Evolutionary conservation across 2,797 vertebrate species (phyloP).

Genomic region (Perodicticus potto): DNA sequence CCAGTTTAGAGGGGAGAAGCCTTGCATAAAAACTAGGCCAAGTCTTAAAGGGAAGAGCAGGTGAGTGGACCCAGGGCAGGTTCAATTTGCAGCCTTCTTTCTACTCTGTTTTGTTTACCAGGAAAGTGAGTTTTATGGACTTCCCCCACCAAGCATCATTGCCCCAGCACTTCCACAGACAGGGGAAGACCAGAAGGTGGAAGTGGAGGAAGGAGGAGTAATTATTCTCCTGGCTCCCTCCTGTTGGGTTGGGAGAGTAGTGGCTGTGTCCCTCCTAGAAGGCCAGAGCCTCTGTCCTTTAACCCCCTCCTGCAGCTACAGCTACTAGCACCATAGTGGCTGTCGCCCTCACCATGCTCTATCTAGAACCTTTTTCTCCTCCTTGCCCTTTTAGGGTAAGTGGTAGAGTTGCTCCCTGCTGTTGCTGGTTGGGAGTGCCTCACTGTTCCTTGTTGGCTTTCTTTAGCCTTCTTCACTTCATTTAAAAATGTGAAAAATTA

Average conservation of each 20-base stretch:
- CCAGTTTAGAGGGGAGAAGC: neutral
- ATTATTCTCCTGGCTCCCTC: neutral
- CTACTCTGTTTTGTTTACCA: neutral
- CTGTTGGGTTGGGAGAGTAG: neutral
- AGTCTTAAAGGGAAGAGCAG: neutral
- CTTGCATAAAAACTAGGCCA: neutral
- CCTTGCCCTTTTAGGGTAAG: neutral
- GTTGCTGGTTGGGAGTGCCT: neutral
- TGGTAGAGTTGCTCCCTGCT: fast-evolving
- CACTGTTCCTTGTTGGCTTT: neutral
- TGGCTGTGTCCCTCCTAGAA: neutral
- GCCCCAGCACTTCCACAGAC: neutral
- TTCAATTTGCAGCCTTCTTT: neutral
- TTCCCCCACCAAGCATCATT: neutral
- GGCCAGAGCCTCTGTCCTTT: neutral
- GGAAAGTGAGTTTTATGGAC: neutral
- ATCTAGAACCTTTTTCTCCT: neutral
- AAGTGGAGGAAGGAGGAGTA: neutral
- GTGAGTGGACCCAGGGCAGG: fast-evolving
- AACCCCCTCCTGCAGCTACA: neutral
- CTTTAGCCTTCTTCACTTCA: neutral
- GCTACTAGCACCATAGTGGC: fast-evolving
- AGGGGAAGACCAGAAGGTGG: neutral
- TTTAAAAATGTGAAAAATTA: neutral
- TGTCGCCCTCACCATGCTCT: neutral